Evolutionary conservation across 2,888 invertebrate species (phyloP).

Genomic region (Hecatera dysodea): DNA sequence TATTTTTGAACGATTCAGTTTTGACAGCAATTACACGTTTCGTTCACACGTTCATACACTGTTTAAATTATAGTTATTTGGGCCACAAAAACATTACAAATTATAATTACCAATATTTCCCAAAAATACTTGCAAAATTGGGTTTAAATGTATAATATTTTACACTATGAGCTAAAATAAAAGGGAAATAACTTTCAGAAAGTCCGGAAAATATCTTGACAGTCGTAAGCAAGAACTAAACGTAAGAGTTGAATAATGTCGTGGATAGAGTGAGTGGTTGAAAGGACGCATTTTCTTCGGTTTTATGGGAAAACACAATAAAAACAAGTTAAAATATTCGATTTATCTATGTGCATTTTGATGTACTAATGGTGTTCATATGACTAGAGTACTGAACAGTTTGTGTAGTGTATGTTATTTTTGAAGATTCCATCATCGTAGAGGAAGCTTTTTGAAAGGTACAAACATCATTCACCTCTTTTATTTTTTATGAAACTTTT

Average conservation of each 20-base stretch:
- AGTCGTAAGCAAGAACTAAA: slow-evolving; percentile 39
- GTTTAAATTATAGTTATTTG: no score
- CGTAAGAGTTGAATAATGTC: slow-evolving; percentile 64
- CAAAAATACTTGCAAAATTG: neutral
- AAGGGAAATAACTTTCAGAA: no score
- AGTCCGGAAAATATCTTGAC: slow-evolving; percentile 32
- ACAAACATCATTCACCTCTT: slow-evolving; percentile 67
- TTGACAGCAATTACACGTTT: slow-evolving; percentile 35
- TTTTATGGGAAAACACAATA: slow-evolving; percentile 37
- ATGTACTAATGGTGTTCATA: slow-evolving; percentile 32
- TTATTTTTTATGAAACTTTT: slow-evolving; percentile 62
- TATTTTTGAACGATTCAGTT: slow-evolving; percentile 30
- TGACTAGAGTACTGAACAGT: slow-evolving; percentile 44
- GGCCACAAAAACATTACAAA: neutral
- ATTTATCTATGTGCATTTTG: slow-evolving; percentile 37
- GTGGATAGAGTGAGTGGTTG: slow-evolving; percentile 52
- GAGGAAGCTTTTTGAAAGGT: slow-evolving; percentile 69
- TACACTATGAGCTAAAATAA: fast-evolving
- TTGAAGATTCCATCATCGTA: slow-evolving; percentile 67
- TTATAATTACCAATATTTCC: neutral
- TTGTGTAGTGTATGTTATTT: slow-evolving; percentile 65
- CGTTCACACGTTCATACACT: neutral
- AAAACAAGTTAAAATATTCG: slow-evolving; percentile 55
- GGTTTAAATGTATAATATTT: neutral
- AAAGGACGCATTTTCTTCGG: slow-evolving; percentile 60